Conservation (phyloP, 92 coral and sea anemone genomes). For the Siderastrea siderea region DNA sequence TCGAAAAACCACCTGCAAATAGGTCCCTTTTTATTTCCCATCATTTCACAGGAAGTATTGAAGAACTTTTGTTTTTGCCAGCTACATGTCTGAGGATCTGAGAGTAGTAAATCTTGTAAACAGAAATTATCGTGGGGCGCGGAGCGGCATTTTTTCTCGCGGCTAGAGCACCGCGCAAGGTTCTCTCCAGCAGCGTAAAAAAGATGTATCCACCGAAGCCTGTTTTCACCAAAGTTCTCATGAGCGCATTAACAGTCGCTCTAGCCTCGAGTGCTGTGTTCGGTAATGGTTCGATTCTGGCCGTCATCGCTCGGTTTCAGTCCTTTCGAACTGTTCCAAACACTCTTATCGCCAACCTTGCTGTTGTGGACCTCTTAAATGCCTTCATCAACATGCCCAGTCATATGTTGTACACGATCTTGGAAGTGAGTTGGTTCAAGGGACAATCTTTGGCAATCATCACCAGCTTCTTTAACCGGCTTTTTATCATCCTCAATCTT, state of each 20-base stretch:
- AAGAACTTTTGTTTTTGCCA: too few relatives aligned
- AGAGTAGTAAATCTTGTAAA: too few relatives aligned
- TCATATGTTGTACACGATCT: background rate
- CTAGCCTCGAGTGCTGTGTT: background rate
- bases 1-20: too few relatives aligned
- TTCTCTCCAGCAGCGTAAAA: too few relatives aligned
- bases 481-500: too few relatives aligned
- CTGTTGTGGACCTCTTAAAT: background rate
- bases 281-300: background rate
- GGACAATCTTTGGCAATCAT: background rate
- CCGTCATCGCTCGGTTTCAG: background rate
- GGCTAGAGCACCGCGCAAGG: too few relatives aligned
- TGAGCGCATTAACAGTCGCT: too few relatives aligned
- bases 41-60: too few relatives aligned
- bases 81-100: too few relatives aligned
- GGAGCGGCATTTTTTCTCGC: too few relatives aligned
- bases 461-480: background rate
- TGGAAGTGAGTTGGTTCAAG: background rate
- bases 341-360: background rate
- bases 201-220: background rate
- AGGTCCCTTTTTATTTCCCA: too few relatives aligned
- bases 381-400: background rate
- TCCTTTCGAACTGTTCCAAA: background rate
- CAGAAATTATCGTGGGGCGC: too few relatives aligned
- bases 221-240: background rate